Evolutionary conservation across 2,888 invertebrate species (phyloP).

Genomic region (Ormyrus thymus): DNA sequence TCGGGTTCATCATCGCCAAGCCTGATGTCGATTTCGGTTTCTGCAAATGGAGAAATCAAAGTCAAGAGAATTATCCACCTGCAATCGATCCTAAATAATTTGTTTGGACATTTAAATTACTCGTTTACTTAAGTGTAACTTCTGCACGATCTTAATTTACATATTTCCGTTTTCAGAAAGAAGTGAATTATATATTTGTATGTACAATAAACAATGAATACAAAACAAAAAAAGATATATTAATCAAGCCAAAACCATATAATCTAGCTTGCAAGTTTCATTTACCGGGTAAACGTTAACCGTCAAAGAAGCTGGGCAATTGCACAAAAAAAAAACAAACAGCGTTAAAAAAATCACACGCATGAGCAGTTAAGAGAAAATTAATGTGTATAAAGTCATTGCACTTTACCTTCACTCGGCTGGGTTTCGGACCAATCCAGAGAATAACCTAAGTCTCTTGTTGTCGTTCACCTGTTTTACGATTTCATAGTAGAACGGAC

Average conservation of each 20-base stretch:
- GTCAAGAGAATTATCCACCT: neutral
- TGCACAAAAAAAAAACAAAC: neutral
- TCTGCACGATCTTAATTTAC: too few relatives aligned
- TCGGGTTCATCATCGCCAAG: constrained; percentile 51
- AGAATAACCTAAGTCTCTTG: constrained; percentile 40
- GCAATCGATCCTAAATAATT: too few relatives aligned
- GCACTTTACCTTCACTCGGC: constrained; percentile 29
- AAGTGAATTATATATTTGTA: neutral
- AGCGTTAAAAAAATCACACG: constrained; percentile 2
- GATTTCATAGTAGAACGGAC: constrained; percentile 55
- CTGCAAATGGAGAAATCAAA: constrained; percentile 33
- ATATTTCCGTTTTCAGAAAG: too few relatives aligned
- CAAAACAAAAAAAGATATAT: neutral
- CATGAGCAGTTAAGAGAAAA: constrained; percentile 10
- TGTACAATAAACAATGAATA: constrained; percentile 3
- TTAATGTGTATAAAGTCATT: neutral
- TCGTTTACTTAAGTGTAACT: too few relatives aligned
- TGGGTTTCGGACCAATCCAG: constrained; percentile 33
- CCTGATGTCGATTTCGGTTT: constrained; percentile 37
- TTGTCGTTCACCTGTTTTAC: constrained; percentile 43
- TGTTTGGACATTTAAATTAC: too few relatives aligned
- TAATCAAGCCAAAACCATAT: neutral
- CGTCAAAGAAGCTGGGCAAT: too few relatives aligned
- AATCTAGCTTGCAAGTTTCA: neutral
- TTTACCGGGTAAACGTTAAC: too few relatives aligned